Conservation (phyloP, 2,113 vertebrate genomes). For the Ovis aries region DNA sequence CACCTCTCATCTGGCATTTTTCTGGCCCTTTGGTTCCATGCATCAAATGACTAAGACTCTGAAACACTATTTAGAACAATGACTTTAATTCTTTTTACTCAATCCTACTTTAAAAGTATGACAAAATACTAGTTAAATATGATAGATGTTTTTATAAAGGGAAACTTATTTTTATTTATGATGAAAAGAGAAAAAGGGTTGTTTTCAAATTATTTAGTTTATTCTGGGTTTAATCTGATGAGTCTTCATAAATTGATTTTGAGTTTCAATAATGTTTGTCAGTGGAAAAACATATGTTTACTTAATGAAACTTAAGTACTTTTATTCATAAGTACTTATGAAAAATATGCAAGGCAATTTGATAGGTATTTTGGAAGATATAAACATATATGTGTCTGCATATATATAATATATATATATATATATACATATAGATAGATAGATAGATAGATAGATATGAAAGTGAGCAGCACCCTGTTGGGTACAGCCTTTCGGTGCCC, state of each 20-base stretch:
- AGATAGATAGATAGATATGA: background rate
- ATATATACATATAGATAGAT: background rate
- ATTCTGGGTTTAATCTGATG: background rate
- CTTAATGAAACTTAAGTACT: background rate
- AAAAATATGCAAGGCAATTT: background rate
- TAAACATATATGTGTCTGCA: background rate
- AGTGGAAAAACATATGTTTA: background rate
- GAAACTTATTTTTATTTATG: background rate
- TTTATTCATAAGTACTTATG: background rate
- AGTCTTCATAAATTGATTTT: background rate
- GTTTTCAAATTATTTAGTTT: background rate
- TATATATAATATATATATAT: background rate
- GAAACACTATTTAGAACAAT: background rate
- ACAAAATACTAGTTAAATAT: background rate
- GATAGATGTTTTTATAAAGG: background rate
- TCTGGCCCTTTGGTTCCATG: background rate
- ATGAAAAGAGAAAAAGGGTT: background rate
- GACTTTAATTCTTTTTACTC: background rate
- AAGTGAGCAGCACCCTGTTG: background rate
- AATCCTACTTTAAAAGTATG: background rate
- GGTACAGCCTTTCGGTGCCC: background rate
- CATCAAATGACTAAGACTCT: background rate
- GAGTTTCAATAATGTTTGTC: background rate
- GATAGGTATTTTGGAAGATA: background rate
- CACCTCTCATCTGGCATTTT: background rate